phyloP scores from a whole-genome alignment of 2,797 vertebrate species.

The Amazona finschi region DNA sequence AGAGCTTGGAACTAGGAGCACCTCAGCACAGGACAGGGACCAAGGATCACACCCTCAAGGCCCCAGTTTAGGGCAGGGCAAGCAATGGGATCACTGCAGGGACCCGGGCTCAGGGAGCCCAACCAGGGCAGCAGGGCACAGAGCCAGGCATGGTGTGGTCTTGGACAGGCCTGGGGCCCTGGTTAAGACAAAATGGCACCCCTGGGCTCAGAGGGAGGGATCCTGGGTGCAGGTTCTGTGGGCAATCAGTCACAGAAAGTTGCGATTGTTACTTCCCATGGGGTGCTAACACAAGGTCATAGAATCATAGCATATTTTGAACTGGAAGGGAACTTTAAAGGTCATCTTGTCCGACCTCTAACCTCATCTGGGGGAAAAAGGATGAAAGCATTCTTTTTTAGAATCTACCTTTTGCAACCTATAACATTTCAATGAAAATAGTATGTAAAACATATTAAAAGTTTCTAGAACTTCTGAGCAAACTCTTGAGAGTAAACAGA shows the following conservation, averaged over 20 bases:
- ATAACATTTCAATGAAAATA: background rate
- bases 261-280: background rate
- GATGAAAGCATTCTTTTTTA: background rate
- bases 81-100: background rate
- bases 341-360: background rate
- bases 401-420: background rate
- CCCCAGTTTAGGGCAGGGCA: rapidly evolving
- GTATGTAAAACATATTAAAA: background rate
- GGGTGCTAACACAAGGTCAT: background rate
- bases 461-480: background rate
- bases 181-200: rapidly evolving
- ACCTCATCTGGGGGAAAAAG: background rate
- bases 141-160: rapidly evolving
- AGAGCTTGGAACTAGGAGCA: background rate
- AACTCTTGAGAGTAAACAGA: background rate
- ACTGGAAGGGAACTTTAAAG: background rate
- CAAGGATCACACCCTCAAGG: rapidly evolving
- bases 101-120: rapidly evolving
- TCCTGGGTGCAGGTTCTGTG: no score
- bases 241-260: background rate
- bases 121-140: rapidly evolving
- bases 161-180: background rate
- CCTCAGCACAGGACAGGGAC: background rate
- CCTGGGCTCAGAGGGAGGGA: background rate
- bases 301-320: background rate